These are phyloP conservation scores for Procambarus virginalis DNA, from an alignment of 1,140 invertebrate species.

Conservation along the genomic window DNA sequence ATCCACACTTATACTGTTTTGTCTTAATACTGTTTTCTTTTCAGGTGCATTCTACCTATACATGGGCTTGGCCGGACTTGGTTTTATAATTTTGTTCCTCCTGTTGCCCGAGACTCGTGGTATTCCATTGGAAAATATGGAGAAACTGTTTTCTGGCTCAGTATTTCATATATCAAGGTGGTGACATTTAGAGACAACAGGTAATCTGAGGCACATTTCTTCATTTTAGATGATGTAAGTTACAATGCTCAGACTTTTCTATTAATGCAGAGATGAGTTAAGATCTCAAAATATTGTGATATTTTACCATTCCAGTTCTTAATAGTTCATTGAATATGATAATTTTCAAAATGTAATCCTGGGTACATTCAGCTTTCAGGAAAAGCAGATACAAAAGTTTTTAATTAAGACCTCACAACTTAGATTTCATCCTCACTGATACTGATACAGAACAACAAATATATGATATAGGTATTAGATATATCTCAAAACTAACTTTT, in stretches of 20 bases:
- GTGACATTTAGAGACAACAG: background rate
- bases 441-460: no score
- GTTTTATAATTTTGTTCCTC: slow-evolving; percentile 76
- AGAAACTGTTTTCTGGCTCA: slow-evolving; percentile 74
- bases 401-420: background rate
- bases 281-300: background rate
- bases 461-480: no score
- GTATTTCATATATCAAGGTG: slow-evolving; percentile 19
- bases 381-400: background rate
- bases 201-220: background rate
- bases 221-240: background rate
- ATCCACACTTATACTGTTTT: background rate
- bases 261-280: background rate
- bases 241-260: background rate
- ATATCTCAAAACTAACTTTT: no score
- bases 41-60: slow-evolving; percentile 79
- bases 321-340: background rate
- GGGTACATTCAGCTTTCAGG: background rate
- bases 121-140: slow-evolving; percentile 77
- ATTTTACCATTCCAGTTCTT: background rate
- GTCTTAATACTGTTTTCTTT: slow-evolving; percentile 39
- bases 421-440: no score
- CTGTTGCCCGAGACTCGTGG: slow-evolving; percentile 79
- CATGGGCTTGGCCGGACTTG: slow-evolving; percentile 75
- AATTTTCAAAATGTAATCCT: background rate